Percentiles rank a stretch among this genome's conserved stretches.
These are phyloP conservation scores for Megalops atlanticus DNA, from an alignment of 2,113 vertebrate genomes.

Conservation along the genomic window DNA sequence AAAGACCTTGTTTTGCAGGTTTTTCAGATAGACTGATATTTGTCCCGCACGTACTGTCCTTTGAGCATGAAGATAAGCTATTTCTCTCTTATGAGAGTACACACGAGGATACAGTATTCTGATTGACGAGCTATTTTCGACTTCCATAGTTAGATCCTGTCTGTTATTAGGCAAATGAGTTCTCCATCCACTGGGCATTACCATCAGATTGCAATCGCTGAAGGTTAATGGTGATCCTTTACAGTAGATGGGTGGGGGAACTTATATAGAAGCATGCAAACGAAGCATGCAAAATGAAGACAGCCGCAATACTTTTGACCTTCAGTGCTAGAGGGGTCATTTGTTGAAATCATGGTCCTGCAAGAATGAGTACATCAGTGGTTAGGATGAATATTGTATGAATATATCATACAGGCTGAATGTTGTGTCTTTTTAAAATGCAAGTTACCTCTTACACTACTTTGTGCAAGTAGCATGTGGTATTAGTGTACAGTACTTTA, in stretches of 20 bases:
- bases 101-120: conserved; percentile 35
- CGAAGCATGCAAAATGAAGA: conserved; percentile 17
- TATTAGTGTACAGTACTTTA: too few species aligned
- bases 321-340: neutral
- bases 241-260: conserved; percentile 27
- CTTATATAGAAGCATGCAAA: neutral
- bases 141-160: conserved; percentile 42
- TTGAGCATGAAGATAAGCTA: neutral
- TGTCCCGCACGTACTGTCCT: neutral
- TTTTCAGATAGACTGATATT: neutral
- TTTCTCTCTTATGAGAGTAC: neutral
- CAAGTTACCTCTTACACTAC: too few species aligned
- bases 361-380: neutral
- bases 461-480: neutral
- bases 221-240: conserved; percentile 63
- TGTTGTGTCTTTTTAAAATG: neutral
- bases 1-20: neutral
- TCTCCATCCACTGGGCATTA: conserved; percentile 51
- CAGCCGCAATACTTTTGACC: conserved; percentile 48
- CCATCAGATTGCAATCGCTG: conserved; percentile 57
- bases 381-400: neutral
- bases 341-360: conserved; percentile 23
- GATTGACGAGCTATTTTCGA: conserved; percentile 50
- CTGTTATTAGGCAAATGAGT: conserved; percentile 62
- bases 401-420: too few species aligned